Base-by-base conservation (phyloP, 2,888 invertebrate genomes). In the Dynastes grantii region DNA sequence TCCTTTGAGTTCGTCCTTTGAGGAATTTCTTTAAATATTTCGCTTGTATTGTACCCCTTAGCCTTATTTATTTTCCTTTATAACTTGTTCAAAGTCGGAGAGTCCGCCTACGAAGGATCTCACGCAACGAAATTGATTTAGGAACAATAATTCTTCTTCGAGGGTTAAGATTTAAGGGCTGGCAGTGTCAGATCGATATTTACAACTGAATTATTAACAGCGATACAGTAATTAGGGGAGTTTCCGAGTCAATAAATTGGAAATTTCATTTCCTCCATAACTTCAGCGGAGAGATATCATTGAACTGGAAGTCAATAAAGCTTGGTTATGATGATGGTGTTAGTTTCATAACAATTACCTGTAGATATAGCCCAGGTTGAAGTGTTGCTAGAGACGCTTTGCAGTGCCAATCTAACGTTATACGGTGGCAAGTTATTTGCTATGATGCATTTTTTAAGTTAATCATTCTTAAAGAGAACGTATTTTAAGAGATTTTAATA, bases 281-380 rank as follows among this genome's bases (percentile, higher is more conserved):
- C n/a, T n/a, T n/a, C n/a, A n/a, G n/a, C n/a, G n/a, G n/a, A n/a
- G n/a, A n/a, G n/a, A n/a, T n/a, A n/a, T n/a, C n/a, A n/a, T n/a
- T n/a, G n/a, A n/a, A n/a, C n/a, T n/a, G n/a, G n/a, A n/a, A n/a
- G n/a, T n/a, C n/a, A n/a, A n/a, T n/a, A n/a, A n/a, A n/a, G n/a
- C n/a, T n/a, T n/a, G n/a, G n/a, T n/a, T n/a, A 68, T 68, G 68
- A 68, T 68, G 51, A 68, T 68, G 53, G 29, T 13, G 32, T 68
- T 63, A 51, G 51, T 29, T 29, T 8, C n/a, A 16, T 68, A 53
- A 68, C 49, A 68, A 68, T 68, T 68, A 51, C 68, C 68, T 51
- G 68, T 29, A 68, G 63, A 63, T 16, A 51, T 27, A n/a, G n/a
- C n/a, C n/a, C n/a, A n/a, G n/a, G n/a, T 27, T 22, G 32, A 11